phyloP scores from a whole-genome alignment of 2,888 invertebrate species.

The Tricholauxania praeusta region DNA sequence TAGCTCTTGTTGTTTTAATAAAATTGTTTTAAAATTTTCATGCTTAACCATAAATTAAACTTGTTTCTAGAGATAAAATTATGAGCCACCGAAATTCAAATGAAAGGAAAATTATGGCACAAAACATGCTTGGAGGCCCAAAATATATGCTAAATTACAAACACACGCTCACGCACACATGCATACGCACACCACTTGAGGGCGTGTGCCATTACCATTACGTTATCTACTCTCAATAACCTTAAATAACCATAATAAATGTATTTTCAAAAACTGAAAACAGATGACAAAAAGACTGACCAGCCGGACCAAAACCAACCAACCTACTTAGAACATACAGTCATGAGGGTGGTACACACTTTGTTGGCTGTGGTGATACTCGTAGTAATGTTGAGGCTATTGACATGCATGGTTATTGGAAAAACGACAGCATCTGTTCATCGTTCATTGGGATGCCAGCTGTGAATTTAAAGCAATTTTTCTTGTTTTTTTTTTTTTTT shows the following conservation, averaged over 20 bases:
- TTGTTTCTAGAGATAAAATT: conserved; percentile 25
- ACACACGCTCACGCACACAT: neutral
- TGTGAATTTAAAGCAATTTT: conserved; percentile 14
- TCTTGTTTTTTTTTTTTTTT: no score
- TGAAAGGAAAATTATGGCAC: conserved; percentile 26
- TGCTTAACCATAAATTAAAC: conserved; percentile 26
- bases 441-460: conserved; percentile 15
- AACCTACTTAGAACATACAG: no score
- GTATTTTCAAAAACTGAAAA: conserved; percentile 22
- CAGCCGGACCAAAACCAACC: no score
- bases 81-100: conserved; percentile 24
- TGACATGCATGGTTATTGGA: no score
- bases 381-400: no score
- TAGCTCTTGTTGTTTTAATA: no score
- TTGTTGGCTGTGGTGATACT: neutral
- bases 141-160: neutral
- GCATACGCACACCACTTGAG: neutral
- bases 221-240: neutral
- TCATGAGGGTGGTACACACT: neutral
- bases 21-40: neutral
- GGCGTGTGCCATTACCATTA: conserved; percentile 21
- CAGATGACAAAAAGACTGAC: conserved; percentile 20
- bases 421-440: conserved; percentile 19
- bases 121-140: conserved; percentile 7
- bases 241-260: neutral